These are phyloP conservation scores for Micromussa lordhowensis DNA, from an alignment of 92 coral and sea anemone species.

Conservation along the genomic window DNA sequence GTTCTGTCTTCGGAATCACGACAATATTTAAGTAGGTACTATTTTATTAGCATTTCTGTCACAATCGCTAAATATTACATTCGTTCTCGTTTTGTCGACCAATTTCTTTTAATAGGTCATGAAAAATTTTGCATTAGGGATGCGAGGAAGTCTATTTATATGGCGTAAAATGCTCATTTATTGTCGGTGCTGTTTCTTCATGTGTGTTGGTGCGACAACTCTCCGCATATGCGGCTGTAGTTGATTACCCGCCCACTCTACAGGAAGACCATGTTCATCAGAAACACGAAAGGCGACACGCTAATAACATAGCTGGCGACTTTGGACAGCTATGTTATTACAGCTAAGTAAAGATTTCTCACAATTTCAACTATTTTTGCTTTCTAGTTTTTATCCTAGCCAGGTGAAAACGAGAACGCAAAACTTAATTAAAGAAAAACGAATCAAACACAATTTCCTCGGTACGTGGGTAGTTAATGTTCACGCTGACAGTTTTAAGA, in stretches of 20 bases:
- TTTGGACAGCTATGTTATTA: neutral
- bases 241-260: neutral
- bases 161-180: neutral
- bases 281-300: neutral
- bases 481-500: neutral
- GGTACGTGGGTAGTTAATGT: slow-evolving; percentile 8
- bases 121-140: neutral
- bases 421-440: neutral
- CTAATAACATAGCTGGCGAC: neutral
- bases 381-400: neutral
- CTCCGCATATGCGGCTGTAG: neutral
- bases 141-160: neutral
- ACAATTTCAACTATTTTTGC: too few relatives aligned
- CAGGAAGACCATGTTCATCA: neutral
- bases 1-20: neutral
- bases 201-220: neutral
- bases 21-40: neutral
- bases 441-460: neutral
- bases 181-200: neutral
- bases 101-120: neutral
- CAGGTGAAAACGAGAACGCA: neutral
- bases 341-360: neutral
- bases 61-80: neutral
- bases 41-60: neutral
- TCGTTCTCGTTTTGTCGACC: neutral